Evolutionary conservation across 2,797 vertebrate species (phyloP), one percentile per base, ranked within the genome.

Genomic region (Phataginus tetradactyla): DNA sequence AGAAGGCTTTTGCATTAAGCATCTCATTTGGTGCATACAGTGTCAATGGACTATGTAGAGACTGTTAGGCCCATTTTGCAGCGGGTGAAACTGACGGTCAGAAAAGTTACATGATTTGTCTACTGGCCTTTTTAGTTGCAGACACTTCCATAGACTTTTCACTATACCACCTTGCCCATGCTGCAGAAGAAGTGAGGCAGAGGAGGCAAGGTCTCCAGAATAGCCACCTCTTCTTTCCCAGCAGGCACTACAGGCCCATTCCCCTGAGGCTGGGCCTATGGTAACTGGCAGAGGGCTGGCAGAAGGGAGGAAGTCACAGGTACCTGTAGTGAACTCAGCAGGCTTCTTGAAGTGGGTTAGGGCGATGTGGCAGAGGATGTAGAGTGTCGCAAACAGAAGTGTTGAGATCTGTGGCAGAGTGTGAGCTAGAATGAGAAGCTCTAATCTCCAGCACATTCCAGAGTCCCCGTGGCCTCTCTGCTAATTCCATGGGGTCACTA

Each of bases 301-400:
- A 69, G 68, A 14, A 86, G n/a, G 34, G 14, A 91, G 66, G 49
- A 83, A 85, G 39, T 90, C 42, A 21, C 17, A 63, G 93, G 96
- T 97, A 99, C 99, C 99, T 96, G 99, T 99, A 72, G 99, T 93
- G 91, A 99, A 99, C 97, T 99, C 99, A 0, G 99, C 98, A 89
- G 99, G 98, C 98, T 99, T 99, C 99, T 99, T 99, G 98, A 99
- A 99, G 98, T 98, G 99, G 51, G 99, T 99, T 97, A 99, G 99
- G 98, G 99, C 98, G 97, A 99, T 98, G 97, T 99, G 99, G 97
- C 99, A 99, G 96, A 99, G 97, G 66, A 99, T 99, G 98, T 99
- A 99, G 87, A 99, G 99, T 96, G 99, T 98, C 13, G 98, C 98
- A 53, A 99, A 99, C 95, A 99, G 99, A 97, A 99, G 99, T 14